Conservation (phyloP, 2,113 vertebrate genomes). For the rabbit (Oryctolagus cuniculus) region mOryCun1.1 NC_091433.1:71413001-71413500, state of each 20-base stretch:
- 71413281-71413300: background rate
- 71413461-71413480: background rate
- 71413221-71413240: background rate
- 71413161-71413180: no score
- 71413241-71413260: background rate
- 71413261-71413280: background rate
- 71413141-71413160: no score
- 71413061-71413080: no score
- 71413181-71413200: background rate
- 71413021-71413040: no score
- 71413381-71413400: no score
- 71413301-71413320: background rate
- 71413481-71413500: background rate
- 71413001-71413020: no score
- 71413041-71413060: no score
- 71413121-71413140: no score
- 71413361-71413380: no score
- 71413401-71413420: background rate
- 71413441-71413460: background rate
- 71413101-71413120: no score
- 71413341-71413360: no score
- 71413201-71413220: background rate
- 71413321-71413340: background rate
- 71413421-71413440: background rate
- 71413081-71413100: no score